A percentile compares a stretch with the other conserved stretches of the same genome.
These are phyloP conservation scores for Lypha dubia DNA, from an alignment of 2,888 invertebrate genomes.

Conservation along the genomic window DNA sequence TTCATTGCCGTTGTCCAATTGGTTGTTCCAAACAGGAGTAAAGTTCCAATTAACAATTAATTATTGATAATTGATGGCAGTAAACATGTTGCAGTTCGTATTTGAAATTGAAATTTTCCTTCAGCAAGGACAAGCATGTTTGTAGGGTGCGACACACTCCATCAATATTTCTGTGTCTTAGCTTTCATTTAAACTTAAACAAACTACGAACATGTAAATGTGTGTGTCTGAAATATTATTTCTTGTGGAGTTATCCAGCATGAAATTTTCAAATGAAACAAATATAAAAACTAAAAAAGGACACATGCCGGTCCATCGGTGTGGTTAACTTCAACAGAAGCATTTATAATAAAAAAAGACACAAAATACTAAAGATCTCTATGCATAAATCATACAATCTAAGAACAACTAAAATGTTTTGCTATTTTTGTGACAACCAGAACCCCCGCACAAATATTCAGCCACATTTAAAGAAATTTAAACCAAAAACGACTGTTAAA, in stretches of 20 bases:
- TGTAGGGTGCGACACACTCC: too few relatives aligned
- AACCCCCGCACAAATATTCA: slow-evolving; percentile 21
- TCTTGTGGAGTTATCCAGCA: not conserved
- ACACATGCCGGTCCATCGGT: slow-evolving; percentile 59
- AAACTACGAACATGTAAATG: too few relatives aligned
- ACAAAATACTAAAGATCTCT: slow-evolving; percentile 21
- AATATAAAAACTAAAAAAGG: slow-evolving; percentile 50
- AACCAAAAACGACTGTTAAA: slow-evolving; percentile 37
- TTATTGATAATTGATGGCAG: too few relatives aligned
- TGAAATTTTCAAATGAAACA: not conserved
- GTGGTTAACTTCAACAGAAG: slow-evolving; percentile 65
- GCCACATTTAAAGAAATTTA: not conserved
- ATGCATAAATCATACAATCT: slow-evolving; percentile 70
- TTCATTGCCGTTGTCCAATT: too few relatives aligned
- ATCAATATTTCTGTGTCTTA: too few relatives aligned
- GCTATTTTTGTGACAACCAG: slow-evolving; percentile 54
- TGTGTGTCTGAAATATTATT: not conserved
- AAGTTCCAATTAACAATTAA: too few relatives aligned
- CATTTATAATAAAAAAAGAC: slow-evolving; percentile 27
- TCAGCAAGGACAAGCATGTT: too few relatives aligned
- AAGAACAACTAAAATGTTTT: slow-evolving; percentile 38
- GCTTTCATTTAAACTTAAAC: too few relatives aligned
- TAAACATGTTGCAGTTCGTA: too few relatives aligned
- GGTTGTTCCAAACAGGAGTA: too few relatives aligned
- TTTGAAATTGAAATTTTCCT: too few relatives aligned